Base-by-base conservation (phyloP, 2,888 invertebrate genomes). In the Nesidiocoris tenuis region DNA sequence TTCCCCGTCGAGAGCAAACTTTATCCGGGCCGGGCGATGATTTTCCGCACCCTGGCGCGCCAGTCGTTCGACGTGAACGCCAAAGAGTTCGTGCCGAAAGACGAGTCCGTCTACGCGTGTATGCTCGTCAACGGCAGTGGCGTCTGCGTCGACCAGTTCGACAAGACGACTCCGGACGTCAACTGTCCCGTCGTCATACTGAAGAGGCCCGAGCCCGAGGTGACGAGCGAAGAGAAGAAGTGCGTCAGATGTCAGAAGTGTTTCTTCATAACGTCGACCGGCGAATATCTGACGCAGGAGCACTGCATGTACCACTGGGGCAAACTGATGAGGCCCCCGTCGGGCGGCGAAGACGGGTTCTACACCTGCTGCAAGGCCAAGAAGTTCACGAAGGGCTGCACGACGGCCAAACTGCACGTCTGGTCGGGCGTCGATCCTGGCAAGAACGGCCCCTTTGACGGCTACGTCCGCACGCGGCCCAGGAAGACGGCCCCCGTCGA, bases 231-330 rank as follows among this genome's bases (percentile, higher is more conserved):
- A 67, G 80, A 79, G 75, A 80, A 80, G 65, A 86, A 86, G 77
- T 94, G 93, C 83, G 88, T 88, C 23, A 87, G 94, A 75, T 94
- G 94, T 84, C 87, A 87, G 77, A 88, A 88, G 80, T 86, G 86
- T 63, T 96, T 94, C 83, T 86, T 87, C 81, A 88, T 94, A 77
- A 88, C 89, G 79, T 86, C 87, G 24, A 87, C 88, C 78, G 92
- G 92, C 25, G 88, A 90, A 82, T 94, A 94, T 82, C 83, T 90
- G 22, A 87, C 88, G 1, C 86, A 88, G 63, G 93, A 94, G 79
- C 86, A 88, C 76, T 99, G 98, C 84, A 82, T 86, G 18, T 94
- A 94, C 83, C 98, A 99, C 83, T 94, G 93, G 91, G 97, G 96
- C 21, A 91, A 92, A 80, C 84, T 91, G n/a, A 87, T 86, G 82